Conservation (phyloP, 2,888 invertebrate genomes). For the Chesias legatella region DNA sequence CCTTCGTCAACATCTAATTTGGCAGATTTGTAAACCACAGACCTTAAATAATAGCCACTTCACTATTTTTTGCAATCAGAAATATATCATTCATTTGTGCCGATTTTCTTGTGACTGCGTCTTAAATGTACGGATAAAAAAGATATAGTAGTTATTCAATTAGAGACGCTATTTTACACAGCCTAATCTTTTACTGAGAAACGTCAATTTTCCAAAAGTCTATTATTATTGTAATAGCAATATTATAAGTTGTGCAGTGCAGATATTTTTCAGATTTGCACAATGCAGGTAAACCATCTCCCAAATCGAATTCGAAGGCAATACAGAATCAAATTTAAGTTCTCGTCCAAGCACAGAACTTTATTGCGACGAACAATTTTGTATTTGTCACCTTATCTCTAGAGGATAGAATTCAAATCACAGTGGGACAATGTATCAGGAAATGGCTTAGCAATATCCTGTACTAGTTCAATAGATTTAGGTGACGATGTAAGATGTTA, state of each 20-base stretch:
- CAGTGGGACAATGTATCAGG: background rate
- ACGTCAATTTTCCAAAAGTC: too few species aligned
- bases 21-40: constrained; percentile 1
- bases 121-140: too few species aligned
- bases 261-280: too few species aligned
- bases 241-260: too few species aligned
- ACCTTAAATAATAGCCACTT: too few species aligned
- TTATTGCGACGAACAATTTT: constrained; percentile 18
- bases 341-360: constrained; percentile 19
- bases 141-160: too few species aligned
- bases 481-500: constrained; percentile 1
- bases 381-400: constrained; percentile 12
- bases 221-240: too few species aligned
- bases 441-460: constrained; percentile 5
- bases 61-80: too few species aligned
- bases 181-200: too few species aligned
- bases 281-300: constrained; percentile 14
- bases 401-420: constrained; percentile 9
- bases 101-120: too few species aligned
- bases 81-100: too few species aligned
- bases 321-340: constrained; percentile 24
- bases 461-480: constrained; percentile 4
- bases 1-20: constrained; percentile 5
- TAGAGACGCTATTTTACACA: too few species aligned
- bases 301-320: constrained; percentile 21